phyloP scores from a whole-genome alignment of 1,140 invertebrate species.

The Drosophila ohnishii region DNA sequence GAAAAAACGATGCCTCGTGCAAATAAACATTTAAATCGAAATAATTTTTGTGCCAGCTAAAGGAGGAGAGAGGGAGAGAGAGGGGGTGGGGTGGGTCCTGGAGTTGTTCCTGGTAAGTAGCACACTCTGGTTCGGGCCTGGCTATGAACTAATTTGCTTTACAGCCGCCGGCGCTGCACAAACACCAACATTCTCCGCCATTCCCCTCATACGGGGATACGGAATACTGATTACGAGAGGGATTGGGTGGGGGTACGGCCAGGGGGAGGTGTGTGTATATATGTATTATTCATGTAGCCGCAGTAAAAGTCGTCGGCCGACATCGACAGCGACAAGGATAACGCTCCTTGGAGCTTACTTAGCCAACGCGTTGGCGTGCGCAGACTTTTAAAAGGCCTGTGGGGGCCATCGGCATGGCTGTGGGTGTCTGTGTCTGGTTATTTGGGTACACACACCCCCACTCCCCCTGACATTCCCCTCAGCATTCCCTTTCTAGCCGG shows the following conservation, averaged over 20 bases:
- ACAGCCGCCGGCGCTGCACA: constrained; percentile 54
- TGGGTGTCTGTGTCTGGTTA: constrained; percentile 11
- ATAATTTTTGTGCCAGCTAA: constrained; percentile 43
- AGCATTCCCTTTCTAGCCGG: background rate
- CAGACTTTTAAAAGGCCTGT: constrained; percentile 71
- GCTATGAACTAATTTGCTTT: constrained; percentile 77
- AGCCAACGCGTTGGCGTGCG: constrained; percentile 70
- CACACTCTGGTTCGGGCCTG: constrained; percentile 50
- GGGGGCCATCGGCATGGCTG: constrained; percentile 12
- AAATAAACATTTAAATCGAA: constrained; percentile 75
- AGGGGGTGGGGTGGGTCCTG: too few relatives aligned
- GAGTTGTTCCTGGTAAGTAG: constrained; percentile 44
- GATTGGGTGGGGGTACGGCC: background rate
- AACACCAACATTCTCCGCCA: constrained; percentile 33
- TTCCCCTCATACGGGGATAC: constrained; percentile 1
- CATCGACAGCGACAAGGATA: constrained; percentile 58
- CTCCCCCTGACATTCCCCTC: background rate
- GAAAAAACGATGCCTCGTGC: constrained; percentile 32
- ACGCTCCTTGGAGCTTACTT: constrained; percentile 61
- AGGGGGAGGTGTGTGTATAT: background rate
- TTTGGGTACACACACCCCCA: constrained; percentile 7
- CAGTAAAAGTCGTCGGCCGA: constrained; percentile 68
- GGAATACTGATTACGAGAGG: constrained; percentile 4
- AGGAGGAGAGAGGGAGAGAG: background rate
- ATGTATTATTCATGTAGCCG: constrained; percentile 78